Evolutionary conservation across 2,888 invertebrate genomes (phyloP).

Genomic region (Apamea epomidion): DNA sequence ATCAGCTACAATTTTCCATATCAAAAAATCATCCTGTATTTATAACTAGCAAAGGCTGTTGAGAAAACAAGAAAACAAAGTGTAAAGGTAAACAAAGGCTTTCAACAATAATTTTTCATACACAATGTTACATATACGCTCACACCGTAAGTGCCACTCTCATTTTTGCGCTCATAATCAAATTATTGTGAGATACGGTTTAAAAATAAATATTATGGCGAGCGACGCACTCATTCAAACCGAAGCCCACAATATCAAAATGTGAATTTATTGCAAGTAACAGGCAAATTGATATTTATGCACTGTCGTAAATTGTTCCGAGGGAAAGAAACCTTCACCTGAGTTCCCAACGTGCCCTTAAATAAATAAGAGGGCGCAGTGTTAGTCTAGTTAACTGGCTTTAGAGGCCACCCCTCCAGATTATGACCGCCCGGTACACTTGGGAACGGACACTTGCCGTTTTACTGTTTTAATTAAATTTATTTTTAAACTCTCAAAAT

Average conservation of each 20-base stretch:
- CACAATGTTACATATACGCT: not conserved
- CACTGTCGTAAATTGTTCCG: constrained; percentile 76
- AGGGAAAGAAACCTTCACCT: constrained; percentile 70
- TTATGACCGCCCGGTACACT: constrained; percentile 29
- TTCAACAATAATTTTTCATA: not conserved
- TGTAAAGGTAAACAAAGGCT: not conserved
- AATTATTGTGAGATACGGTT: not conserved
- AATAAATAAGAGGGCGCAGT: constrained; percentile 66
- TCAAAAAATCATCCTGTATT: not conserved
- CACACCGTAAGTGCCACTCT: not conserved
- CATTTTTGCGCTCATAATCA: not conserved
- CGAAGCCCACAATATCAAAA: constrained; percentile 70
- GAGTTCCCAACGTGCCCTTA: constrained; percentile 64
- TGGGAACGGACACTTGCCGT: constrained; percentile 6
- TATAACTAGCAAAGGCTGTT: not conserved
- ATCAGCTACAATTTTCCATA: not conserved
- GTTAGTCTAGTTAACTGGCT: constrained; percentile 66
- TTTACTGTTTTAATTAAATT: constrained; percentile 38
- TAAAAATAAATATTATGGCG: constrained; percentile 43
- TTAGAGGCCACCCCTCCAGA: constrained; percentile 45
- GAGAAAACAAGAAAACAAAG: not conserved
- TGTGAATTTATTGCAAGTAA: constrained; percentile 81
- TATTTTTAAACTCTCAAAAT: constrained; percentile 23
- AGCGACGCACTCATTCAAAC: constrained; percentile 56
- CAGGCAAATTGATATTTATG: constrained; percentile 80